Evolutionary conservation across 2,888 invertebrate species (phyloP).

Genomic region (Caenorhabditis afra): DNA sequence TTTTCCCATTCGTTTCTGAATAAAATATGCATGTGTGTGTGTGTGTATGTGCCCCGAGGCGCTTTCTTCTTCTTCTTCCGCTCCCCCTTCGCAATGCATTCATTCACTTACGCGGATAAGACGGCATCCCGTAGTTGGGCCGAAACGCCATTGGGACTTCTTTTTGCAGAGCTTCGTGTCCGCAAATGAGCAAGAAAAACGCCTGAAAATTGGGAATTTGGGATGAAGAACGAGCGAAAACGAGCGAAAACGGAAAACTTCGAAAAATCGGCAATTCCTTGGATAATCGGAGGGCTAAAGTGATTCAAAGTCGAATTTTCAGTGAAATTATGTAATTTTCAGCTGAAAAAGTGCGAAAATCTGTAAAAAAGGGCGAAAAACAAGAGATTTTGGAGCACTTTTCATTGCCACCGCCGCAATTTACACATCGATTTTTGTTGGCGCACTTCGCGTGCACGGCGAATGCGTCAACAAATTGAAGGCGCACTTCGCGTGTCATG

Average conservation of each 20-base stretch:
- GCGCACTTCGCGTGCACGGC: constrained; percentile 30
- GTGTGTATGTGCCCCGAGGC: constrained; percentile 18
- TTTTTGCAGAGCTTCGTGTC: background rate
- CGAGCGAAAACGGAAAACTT: no score
- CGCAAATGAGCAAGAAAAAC: background rate
- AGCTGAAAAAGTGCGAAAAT: no score
- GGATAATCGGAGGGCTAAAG: no score
- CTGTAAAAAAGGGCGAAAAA: background rate
- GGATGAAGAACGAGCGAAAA: no score
- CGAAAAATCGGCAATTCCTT: no score
- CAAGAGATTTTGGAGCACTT: background rate
- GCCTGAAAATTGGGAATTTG: no score
- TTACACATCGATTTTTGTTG: constrained; percentile 45
- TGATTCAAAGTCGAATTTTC: no score
- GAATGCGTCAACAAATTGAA: constrained; percentile 28
- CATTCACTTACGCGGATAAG: constrained; percentile 52
- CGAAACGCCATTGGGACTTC: constrained; percentile 56
- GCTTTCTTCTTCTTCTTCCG: background rate
- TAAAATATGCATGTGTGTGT: constrained; percentile 19
- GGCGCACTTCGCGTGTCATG: no score
- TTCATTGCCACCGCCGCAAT: background rate
- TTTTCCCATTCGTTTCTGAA: background rate
- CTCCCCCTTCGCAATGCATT: background rate
- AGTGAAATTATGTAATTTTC: background rate
- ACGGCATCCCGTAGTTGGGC: constrained; percentile 52